These are phyloP conservation scores for Gasterosteus nipponicus DNA, from an alignment of 2,113 vertebrate genomes.

Conservation along the genomic window DNA sequence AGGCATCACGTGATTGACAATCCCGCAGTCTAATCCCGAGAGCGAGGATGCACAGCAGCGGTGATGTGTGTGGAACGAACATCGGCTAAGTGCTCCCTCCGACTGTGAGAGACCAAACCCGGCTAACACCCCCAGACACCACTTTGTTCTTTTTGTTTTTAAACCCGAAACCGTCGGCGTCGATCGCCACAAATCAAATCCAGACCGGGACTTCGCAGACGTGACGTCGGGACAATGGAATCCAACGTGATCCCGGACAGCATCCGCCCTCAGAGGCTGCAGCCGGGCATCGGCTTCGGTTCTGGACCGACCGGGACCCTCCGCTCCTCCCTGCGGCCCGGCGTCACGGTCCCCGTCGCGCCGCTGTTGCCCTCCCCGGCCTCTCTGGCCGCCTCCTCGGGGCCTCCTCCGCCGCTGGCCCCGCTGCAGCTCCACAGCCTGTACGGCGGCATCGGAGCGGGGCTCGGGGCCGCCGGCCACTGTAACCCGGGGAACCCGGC, in stretches of 20 bases:
- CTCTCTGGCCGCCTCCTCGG: constrained; percentile 74
- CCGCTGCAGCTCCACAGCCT: constrained; percentile 85
- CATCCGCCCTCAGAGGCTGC: constrained; percentile 85
- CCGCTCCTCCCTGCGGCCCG: constrained; percentile 81
- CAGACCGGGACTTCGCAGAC: constrained; percentile 49
- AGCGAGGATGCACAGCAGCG: constrained; percentile 56
- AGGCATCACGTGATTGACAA: constrained; percentile 65
- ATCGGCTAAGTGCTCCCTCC: constrained; percentile 36
- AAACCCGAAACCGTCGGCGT: constrained; percentile 8
- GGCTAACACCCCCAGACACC: neutral
- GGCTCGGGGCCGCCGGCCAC: constrained; percentile 77
- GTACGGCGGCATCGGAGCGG: constrained; percentile 76
- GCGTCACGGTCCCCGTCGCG: constrained; percentile 79
- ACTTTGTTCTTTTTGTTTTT: no score
- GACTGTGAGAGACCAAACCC: constrained; percentile 47
- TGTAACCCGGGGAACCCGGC: constrained; percentile 86
- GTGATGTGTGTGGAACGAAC: constrained; percentile 45
- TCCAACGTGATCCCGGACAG: constrained; percentile 86
- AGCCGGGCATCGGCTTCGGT: constrained; percentile 86
- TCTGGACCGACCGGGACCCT: constrained; percentile 78
- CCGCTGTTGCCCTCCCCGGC: constrained; percentile 72
- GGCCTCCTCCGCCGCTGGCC: constrained; percentile 84
- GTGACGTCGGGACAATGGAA: constrained; percentile 84
- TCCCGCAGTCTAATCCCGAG: constrained; percentile 68
- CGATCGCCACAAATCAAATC: neutral